Percentiles rank a stretch among this genome's conserved stretches.
Evolutionary conservation across 2,888 invertebrate species (phyloP).

Genomic region (Barypeithes pellucidus): DNA sequence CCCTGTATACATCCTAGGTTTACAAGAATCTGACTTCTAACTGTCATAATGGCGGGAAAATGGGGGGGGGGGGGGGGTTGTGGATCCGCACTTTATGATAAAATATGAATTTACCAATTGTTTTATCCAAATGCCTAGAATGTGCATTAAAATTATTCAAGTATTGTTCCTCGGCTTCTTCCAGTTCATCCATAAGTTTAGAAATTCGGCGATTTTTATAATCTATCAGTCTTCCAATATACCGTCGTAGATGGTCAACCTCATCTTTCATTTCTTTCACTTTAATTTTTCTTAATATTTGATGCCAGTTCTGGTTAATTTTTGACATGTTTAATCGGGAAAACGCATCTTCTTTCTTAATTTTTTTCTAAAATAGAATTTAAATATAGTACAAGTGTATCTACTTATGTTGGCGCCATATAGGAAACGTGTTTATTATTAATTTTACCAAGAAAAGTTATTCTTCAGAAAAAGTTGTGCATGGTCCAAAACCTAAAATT

Average conservation of each 20-base stretch:
- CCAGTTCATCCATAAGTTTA: constrained; percentile 77
- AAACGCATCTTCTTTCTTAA: constrained; percentile 86
- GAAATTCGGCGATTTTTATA: constrained; percentile 80
- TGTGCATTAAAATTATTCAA: constrained; percentile 82
- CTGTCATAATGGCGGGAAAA: no score
- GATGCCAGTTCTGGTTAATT: constrained; percentile 90
- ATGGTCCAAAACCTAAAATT: no score
- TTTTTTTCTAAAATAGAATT: constrained; percentile 79
- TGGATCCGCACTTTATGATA: no score
- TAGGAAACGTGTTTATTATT: no score
- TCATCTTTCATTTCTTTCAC: constrained; percentile 82
- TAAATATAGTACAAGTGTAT: no score
- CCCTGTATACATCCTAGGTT: no score
- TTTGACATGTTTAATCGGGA: constrained; percentile 86
- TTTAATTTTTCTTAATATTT: constrained; percentile 82
- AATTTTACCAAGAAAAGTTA: no score
- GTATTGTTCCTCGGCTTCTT: constrained; percentile 83
- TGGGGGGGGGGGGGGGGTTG: no score
- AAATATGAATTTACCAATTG: constrained; percentile 82
- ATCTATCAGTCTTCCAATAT: constrained; percentile 77
- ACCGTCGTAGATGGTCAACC: constrained; percentile 76
- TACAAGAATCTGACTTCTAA: no score
- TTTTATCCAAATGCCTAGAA: constrained; percentile 79
- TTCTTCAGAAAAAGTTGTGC: no score
- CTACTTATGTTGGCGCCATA: no score